Conservation (phyloP, 2,797 vertebrate species). For the Trematomus bernacchii region DNA sequence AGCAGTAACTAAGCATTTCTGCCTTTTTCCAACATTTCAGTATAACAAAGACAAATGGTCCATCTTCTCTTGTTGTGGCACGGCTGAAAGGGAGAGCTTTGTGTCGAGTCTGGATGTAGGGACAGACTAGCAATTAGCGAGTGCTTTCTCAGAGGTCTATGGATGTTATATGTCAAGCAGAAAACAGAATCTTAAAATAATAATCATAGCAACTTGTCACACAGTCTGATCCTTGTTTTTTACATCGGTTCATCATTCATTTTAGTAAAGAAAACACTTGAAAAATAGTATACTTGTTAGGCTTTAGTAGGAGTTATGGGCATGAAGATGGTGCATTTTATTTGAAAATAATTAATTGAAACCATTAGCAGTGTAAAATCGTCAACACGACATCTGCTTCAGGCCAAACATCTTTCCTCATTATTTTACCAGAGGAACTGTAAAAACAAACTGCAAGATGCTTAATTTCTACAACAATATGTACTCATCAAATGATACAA, state of each 20-base stretch:
- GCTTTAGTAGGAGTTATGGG: constrained; percentile 9
- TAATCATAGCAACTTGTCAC: constrained; percentile 3
- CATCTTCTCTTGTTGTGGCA: constrained; percentile 27
- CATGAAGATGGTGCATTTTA: constrained; percentile 2
- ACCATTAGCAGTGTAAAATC: constrained; percentile 6
- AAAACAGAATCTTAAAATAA: constrained; percentile 20
- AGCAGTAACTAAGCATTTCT: neutral
- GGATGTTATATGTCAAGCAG: constrained; percentile 46
- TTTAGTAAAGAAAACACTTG: constrained; percentile 14
- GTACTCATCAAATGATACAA: neutral
- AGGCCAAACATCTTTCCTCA: neutral
- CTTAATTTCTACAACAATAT: neutral
- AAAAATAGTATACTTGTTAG: neutral
- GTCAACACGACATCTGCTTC: neutral
- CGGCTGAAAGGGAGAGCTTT: constrained; percentile 27
- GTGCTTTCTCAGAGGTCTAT: constrained; percentile 43
- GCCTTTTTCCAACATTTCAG: constrained; percentile 7
- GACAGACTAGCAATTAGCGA: constrained; percentile 51
- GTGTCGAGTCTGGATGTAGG: constrained; percentile 34
- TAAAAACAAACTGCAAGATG: neutral
- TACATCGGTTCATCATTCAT: neutral
- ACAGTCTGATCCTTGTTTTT: constrained; percentile 15
- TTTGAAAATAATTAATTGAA: constrained; percentile 3
- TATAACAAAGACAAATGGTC: constrained; percentile 19
- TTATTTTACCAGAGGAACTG: neutral